Conservation (phyloP, 2,888 invertebrate genomes). For the Formica aserva region DNA sequence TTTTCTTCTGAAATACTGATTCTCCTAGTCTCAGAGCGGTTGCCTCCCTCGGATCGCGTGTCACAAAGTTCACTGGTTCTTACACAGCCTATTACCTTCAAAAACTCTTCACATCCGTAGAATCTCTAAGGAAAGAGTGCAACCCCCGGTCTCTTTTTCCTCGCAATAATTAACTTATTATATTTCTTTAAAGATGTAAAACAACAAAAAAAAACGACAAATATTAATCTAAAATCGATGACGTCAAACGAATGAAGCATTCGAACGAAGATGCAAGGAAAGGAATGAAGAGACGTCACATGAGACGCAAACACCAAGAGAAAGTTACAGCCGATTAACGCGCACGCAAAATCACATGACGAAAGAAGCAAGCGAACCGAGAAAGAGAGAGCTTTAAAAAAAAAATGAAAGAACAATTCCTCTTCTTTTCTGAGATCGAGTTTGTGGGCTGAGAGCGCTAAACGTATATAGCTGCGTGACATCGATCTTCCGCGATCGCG, state of each 20-base stretch:
- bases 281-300: background rate
- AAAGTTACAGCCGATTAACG: background rate
- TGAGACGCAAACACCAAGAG: constrained; percentile 12
- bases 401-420: constrained; percentile 1
- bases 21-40: constrained; percentile 76
- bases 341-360: constrained; percentile 28
- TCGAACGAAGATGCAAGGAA: constrained; percentile 33
- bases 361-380: constrained; percentile 22
- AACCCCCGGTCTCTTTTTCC: background rate
- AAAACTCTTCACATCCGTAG: background rate
- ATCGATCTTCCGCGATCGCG: background rate
- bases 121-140: constrained; percentile 19
- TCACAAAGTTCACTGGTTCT: constrained; percentile 21
- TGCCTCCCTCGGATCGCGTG: constrained; percentile 72
- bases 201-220: constrained; percentile 64
- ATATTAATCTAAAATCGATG: constrained; percentile 44
- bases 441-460: constrained; percentile 83
- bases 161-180: constrained; percentile 39
- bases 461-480: constrained; percentile 50
- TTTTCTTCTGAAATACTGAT: constrained; percentile 76
- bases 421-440: constrained; percentile 80
- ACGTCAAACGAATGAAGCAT: constrained; percentile 42
- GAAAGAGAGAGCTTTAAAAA: constrained; percentile 31
- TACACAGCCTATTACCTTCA: constrained; percentile 64
- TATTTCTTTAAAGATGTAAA: constrained; percentile 50